Base-by-base conservation (phyloP, 2,797 vertebrate species). In the Gadopsis bispinosus region DNA sequence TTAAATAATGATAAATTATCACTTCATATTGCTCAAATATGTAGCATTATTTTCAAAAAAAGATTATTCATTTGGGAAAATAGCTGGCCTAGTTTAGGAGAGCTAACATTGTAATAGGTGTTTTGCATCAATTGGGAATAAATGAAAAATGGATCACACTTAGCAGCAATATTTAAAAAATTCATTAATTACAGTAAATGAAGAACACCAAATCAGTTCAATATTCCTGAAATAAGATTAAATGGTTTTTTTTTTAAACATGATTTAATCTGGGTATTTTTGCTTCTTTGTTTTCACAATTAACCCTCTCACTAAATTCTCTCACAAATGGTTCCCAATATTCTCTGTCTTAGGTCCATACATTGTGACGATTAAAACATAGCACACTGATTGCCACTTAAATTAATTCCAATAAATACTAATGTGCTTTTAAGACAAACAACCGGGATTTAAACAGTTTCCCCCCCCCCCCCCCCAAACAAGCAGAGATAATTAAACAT, bases 401-500 rank as follows among this genome's bases (percentile, higher is more conserved):
- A 89, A 93, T 92, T 90, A 91, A 94, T 90, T 91, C 75, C 75
- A 85, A 92, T 92, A 92, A 93, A 92, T 88, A 87, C 91, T 87
- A 86, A 53, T 51, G 86, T 91, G 91, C 91, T 88, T 93, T 92
- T 87, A 90, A 93, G 89, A 87, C 90, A 94, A 93, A 94, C 92
- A 93, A 88, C 88, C 88, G 91, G 92, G 92, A 94, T 88, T 84
- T 84, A 88, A 91, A 89, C 81, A 61, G 76, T 90, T 92, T 92
- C 86, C 80, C 62, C 80, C 75, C 78, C 87, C 89, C 86, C 79
- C 84, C 81, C 87, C 87, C 89, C 90, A 92, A 94, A 95, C 89
- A 93, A 94, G 93, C 91, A 73, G 89, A 94, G 92, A 94, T 95
- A 94, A 95, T 95, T 95, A 94, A 93, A 94, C 92, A 93, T 93